Evolutionary conservation across 1,140 invertebrate species (phyloP), one percentile per base, ranked within the genome.

Genomic region (Drosophila novamexicana): DNA sequence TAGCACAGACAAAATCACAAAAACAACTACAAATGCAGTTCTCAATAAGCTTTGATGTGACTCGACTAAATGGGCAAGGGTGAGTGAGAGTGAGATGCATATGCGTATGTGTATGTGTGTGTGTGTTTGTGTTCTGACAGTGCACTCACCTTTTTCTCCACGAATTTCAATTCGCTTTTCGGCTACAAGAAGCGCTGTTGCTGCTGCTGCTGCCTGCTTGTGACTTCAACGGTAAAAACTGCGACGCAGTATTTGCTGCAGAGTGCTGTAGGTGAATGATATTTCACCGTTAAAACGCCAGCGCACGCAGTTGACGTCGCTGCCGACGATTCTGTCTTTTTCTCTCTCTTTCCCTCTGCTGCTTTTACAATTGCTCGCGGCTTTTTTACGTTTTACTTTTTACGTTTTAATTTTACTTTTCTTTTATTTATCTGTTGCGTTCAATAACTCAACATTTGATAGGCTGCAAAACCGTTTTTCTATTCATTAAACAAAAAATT

Each of bases 121-220:
- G 40, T 56, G 53, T 56, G 14, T 63, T 45, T 32, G 40, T 14
- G 22, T 29, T 77, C 42, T 63, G 45, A 70, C 68, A 74, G 84
- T 84, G 78, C 85, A 89, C 84, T 89, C 84, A 89, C 85, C 82
- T 86, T 81, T 73, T 75, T 78, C 66, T 75, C 68, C 73, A 72
- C 53, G 22, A 53, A 65, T 69, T 69, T 63, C 45, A 76, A 64
- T 68, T 76, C 54, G 62, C 68, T 56, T 69, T 77, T 75, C 45
- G 73, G 44, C 66, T 77, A 61, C 56, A 74, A 64, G 64, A 75
- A 75, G 63, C 47, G 52, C 40, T 44, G 44, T 5, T 62, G 68
- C 44, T 54, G 53, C 16, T 32, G 40, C 29, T 54, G 53, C 16
- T 32, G 40, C 29, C 16, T 32, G 40, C 29, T 32, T 22, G 6